Conservation (phyloP, 2,797 vertebrate genomes). For the Capromys pilorides region DNA sequence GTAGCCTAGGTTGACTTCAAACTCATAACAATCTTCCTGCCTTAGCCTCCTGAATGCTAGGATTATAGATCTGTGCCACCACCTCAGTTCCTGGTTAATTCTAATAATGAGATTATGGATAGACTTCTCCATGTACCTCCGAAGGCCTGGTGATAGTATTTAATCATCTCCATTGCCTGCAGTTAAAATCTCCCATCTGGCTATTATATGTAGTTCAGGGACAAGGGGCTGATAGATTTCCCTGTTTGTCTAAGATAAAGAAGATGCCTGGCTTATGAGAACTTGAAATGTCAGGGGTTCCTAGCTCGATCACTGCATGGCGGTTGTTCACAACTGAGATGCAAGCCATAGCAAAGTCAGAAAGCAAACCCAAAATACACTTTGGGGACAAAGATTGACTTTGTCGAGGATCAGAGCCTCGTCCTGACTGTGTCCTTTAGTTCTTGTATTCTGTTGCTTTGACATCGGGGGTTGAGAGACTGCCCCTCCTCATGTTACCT, state of each 20-base stretch:
- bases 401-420: no score
- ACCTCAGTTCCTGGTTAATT: not conserved
- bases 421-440: not conserved
- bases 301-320: not conserved
- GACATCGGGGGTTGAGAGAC: not conserved
- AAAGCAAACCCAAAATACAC: not conserved
- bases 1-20: not conserved
- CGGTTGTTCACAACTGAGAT: not conserved
- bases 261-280: not conserved
- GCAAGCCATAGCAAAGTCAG: not conserved
- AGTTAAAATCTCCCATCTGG: not conserved
- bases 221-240: not conserved
- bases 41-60: not conserved
- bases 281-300: not conserved
- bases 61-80: not conserved
- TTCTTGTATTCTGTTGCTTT: conserved; percentile 9
- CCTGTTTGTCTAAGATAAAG: not conserved
- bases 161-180: not conserved
- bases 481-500: not conserved
- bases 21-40: not conserved
- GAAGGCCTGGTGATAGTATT: not conserved
- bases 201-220: not conserved
- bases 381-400: not conserved
- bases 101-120: not conserved
- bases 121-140: not conserved